Evolutionary conservation across 2,888 invertebrate species (phyloP).

Genomic region (Sinotaia quadrata): DNA sequence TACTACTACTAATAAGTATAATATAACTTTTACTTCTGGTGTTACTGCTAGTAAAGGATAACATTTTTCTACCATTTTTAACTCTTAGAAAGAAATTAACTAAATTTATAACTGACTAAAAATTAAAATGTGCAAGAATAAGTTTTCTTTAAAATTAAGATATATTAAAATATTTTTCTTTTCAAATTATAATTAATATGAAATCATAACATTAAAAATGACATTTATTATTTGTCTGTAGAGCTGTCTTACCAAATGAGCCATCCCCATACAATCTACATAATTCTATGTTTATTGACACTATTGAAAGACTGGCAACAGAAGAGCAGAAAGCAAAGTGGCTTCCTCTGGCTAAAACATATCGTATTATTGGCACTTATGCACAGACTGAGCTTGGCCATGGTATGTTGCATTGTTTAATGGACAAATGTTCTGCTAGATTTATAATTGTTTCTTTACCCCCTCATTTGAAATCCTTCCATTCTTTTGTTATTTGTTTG

Average conservation of each 20-base stretch:
- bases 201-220: not conserved
- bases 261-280: slow-evolving; percentile 80
- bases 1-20: no score
- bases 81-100: no score
- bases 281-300: slow-evolving; percentile 93
- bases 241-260: slow-evolving; percentile 75
- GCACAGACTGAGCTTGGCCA: slow-evolving; percentile 96
- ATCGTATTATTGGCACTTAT: slow-evolving; percentile 92
- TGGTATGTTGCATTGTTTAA: not conserved
- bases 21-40: no score
- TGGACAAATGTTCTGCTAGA: no score
- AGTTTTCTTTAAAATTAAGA: no score
- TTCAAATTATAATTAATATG: not conserved
- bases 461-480: no score
- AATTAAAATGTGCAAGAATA: no score
- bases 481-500: no score
- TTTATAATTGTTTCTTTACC: no score
- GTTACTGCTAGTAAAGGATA: no score
- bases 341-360: slow-evolving; percentile 86
- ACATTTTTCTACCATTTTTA: no score
- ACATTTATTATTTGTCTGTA: slow-evolving; percentile 30
- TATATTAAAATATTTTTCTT: not conserved
- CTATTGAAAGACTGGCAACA: slow-evolving; percentile 89
- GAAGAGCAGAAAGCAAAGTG: slow-evolving; percentile 91
- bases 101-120: no score